Percentiles rank a stretch among this genome's conserved stretches.
Evolutionary conservation across 2,888 invertebrate genomes (phyloP).

Genomic region (Stenurella melanura): DNA sequence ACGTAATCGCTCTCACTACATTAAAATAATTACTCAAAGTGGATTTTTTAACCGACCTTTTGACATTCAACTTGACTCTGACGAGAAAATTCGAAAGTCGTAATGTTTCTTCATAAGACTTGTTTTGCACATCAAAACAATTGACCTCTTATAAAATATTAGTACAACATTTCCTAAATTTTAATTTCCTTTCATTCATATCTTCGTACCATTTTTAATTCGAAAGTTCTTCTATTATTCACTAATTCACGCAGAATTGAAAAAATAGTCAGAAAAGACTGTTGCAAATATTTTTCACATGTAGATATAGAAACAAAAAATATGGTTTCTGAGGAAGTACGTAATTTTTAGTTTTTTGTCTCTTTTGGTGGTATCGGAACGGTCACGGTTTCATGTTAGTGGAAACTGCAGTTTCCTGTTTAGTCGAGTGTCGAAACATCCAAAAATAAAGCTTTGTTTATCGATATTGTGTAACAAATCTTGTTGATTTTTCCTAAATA

Average conservation of each 20-base stretch:
- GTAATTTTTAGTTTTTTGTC: too few relatives aligned
- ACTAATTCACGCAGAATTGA: too few relatives aligned
- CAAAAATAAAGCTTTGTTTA: not conserved
- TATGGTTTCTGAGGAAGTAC: too few relatives aligned
- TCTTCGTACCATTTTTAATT: too few relatives aligned
- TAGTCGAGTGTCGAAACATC: not conserved
- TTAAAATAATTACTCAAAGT: not conserved
- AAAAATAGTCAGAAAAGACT: not conserved
- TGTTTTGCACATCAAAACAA: not conserved
- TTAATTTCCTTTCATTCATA: too few relatives aligned
- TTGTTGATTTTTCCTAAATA: not conserved
- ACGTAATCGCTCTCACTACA: not conserved
- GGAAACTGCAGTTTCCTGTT: not conserved
- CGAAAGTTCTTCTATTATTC: too few relatives aligned
- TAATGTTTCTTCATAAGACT: not conserved
- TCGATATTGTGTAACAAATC: not conserved
- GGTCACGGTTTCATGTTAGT: not conserved
- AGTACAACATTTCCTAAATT: too few relatives aligned
- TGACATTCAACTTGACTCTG: conserved; percentile 4
- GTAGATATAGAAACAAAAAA: too few relatives aligned
- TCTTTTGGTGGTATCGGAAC: too few relatives aligned
- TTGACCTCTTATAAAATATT: too few relatives aligned
- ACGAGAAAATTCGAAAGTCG: not conserved
- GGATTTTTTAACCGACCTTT: not conserved
- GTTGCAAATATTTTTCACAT: not conserved